Conservation (phyloP, 2,888 invertebrate genomes). For the Euphydryas editha region DNA sequence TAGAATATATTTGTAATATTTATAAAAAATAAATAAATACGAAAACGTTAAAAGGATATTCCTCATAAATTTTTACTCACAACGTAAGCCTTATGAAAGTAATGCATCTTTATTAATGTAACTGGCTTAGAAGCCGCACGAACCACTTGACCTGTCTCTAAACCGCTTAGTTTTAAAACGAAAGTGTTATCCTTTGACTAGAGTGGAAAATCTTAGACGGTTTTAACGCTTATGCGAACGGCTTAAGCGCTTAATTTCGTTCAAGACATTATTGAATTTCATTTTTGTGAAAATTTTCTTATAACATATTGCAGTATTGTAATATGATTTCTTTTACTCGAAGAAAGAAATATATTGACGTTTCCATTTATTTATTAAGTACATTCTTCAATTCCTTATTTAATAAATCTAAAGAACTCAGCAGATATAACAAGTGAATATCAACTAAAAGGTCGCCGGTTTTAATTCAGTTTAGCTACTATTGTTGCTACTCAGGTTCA, state of each 20-base stretch:
- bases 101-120: conserved; percentile 28
- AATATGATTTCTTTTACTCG: neutral
- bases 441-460: too few species aligned
- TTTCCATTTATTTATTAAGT: neutral
- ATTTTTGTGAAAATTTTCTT: neutral
- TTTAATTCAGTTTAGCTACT: too few species aligned
- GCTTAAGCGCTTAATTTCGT: conserved; percentile 3
- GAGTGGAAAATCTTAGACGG: conserved; percentile 19
- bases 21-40: too few species aligned
- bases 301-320: neutral
- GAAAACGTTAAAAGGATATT: neutral
- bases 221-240: conserved; percentile 21
- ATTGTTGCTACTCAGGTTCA: too few species aligned
- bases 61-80: neutral
- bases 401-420: too few species aligned
- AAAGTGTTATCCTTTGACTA: conserved; percentile 45
- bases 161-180: conserved; percentile 62
- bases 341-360: neutral
- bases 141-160: conserved; percentile 68
- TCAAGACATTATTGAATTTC: neutral
- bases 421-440: too few species aligned
- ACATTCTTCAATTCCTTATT: neutral
- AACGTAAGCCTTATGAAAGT: conserved; percentile 12
- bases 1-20: neutral
- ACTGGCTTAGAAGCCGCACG: conserved; percentile 27